These are phyloP conservation scores for Leptinotarsa tumamoca DNA, from an alignment of 2,888 invertebrate species.

Conservation along the genomic window DNA sequence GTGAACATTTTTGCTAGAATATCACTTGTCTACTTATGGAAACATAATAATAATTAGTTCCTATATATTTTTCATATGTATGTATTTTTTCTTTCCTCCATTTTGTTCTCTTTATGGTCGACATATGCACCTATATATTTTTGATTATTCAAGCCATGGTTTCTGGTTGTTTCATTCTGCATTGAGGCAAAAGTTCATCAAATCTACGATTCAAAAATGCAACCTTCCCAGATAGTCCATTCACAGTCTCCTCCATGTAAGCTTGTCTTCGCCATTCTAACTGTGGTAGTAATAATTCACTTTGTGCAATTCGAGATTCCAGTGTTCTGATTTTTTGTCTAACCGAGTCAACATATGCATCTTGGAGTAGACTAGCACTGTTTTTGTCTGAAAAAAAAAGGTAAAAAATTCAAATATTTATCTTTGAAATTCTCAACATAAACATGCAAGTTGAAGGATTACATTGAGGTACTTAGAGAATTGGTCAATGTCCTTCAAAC, in stretches of 20 bases:
- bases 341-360: constrained; percentile 68
- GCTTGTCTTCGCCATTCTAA: constrained; percentile 65
- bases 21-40: too few species aligned
- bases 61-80: too few species aligned
- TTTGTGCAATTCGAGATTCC: constrained; percentile 65
- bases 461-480: too few species aligned
- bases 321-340: constrained; percentile 65
- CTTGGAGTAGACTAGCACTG: constrained; percentile 61
- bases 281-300: constrained; percentile 65
- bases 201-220: constrained; percentile 67
- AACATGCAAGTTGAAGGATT: constrained; percentile 7
- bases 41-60: too few species aligned
- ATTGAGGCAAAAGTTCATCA: constrained; percentile 68
- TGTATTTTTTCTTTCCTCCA: neutral
- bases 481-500: too few species aligned
- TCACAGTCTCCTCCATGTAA: constrained; percentile 67
- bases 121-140: too few species aligned
- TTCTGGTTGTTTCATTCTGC: constrained; percentile 44
- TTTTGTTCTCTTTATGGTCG: neutral
- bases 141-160: constrained; percentile 33
- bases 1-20: too few species aligned
- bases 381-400: constrained; percentile 50
- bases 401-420: too few species aligned
- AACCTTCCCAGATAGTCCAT: constrained; percentile 64
- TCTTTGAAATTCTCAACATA: constrained; percentile 1